Evolutionary conservation across 2,888 invertebrate genomes (phyloP).

Genomic region (Lepidonotus clava): DNA sequence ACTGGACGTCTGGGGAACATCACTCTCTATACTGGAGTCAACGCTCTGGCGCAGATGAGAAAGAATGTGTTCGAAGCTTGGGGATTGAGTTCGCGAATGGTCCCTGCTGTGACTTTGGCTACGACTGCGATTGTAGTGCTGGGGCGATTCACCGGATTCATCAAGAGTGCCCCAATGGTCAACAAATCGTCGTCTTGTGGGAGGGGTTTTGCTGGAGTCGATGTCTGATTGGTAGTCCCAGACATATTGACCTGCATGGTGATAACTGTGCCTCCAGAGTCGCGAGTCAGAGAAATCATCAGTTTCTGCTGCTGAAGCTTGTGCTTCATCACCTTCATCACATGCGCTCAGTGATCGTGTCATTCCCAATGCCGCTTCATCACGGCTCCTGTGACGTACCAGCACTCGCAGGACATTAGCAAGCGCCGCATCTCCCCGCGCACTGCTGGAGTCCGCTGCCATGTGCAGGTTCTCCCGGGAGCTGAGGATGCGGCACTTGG

Average conservation of each 20-base stretch:
- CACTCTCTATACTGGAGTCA: slow-evolving; percentile 11
- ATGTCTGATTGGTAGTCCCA: slow-evolving; percentile 63
- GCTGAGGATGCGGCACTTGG: slow-evolving; percentile 12
- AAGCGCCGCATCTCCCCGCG: background rate
- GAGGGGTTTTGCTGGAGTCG: slow-evolving; percentile 7
- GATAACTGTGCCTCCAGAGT: slow-evolving; percentile 46
- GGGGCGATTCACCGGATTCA: background rate
- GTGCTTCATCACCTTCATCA: background rate
- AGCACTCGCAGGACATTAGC: slow-evolving; percentile 27
- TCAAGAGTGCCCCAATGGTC: slow-evolving; percentile 31
- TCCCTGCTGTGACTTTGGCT: background rate
- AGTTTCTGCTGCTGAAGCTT: background rate
- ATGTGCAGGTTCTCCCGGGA: slow-evolving; percentile 25
- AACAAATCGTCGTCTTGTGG: background rate
- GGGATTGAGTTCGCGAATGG: slow-evolving; percentile 29
- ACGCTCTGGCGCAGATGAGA: slow-evolving; percentile 15
- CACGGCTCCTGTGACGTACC: slow-evolving; percentile 8
- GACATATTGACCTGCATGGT: slow-evolving; percentile 57
- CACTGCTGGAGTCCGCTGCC: background rate
- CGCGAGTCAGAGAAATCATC: background rate
- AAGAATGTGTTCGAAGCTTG: slow-evolving; percentile 48
- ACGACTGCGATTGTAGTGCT: background rate
- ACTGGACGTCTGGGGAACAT: slow-evolving; percentile 5
- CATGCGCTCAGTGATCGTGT: slow-evolving; percentile 25
- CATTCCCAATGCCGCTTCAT: background rate